Evolutionary conservation across 2,888 invertebrate genomes (phyloP).

Genomic region (Eupithecia abbreviata): DNA sequence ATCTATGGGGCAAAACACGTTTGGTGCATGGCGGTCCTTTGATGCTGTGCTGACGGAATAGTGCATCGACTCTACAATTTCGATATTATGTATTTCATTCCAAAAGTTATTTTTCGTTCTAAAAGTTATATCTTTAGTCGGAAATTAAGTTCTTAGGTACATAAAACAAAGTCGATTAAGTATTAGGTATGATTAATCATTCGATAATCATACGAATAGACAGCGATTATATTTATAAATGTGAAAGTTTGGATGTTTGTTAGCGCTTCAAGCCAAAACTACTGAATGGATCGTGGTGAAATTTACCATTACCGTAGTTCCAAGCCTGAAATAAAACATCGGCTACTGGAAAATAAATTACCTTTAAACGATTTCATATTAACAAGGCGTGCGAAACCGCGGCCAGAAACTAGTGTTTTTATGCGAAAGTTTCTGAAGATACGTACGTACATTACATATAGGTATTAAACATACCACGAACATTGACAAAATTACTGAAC

Average conservation of each 20-base stretch:
- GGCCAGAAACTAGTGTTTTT: too few species aligned
- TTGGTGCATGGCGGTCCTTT: conserved; percentile 75
- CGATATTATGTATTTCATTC: conserved; percentile 30
- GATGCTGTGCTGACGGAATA: conserved; percentile 64
- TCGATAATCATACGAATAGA: not conserved
- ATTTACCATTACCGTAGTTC: too few species aligned
- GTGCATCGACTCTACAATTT: conserved; percentile 71
- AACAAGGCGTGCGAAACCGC: too few species aligned
- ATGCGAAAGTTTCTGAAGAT: too few species aligned
- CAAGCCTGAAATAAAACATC: too few species aligned
- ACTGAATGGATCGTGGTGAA: too few species aligned
- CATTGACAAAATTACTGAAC: not conserved
- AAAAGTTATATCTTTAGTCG: not conserved
- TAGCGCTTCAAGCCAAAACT: too few species aligned
- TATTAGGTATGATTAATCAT: not conserved
- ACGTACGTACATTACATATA: too few species aligned
- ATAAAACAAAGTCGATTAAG: not conserved
- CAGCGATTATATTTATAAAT: too few species aligned
- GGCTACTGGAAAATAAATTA: too few species aligned
- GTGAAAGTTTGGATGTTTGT: not conserved
- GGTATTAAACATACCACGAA: not conserved
- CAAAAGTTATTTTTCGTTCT: not conserved
- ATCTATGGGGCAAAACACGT: conserved; percentile 76
- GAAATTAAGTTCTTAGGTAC: not conserved
- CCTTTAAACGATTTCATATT: too few species aligned